Evolutionary conservation across 2,888 invertebrate species (phyloP).

Genomic region (Nephrotoma flavescens): DNA sequence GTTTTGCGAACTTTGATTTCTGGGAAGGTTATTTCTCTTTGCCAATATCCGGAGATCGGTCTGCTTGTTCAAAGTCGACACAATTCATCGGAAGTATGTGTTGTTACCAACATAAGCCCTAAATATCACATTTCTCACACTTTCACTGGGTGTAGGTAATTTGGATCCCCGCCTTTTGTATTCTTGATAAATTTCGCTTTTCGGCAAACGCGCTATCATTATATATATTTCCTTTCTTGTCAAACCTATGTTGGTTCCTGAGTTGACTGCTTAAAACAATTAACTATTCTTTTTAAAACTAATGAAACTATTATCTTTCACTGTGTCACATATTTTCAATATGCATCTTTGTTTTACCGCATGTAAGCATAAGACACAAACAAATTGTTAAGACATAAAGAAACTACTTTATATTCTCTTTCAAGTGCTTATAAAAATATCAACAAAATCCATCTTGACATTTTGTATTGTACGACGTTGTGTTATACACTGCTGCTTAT

Average conservation of each 20-base stretch:
- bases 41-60: no score
- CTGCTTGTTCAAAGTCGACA: no score
- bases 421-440: neutral
- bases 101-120: neutral
- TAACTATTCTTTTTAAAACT: no score
- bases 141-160: neutral
- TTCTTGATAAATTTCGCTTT: neutral
- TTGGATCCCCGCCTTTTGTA: neutral
- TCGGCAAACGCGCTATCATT: neutral
- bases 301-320: no score
- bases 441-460: neutral
- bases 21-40: no score
- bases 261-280: no score
- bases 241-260: no score
- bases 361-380: neutral
- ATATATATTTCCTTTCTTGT: no score
- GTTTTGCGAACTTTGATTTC: no score
- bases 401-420: neutral
- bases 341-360: neutral
- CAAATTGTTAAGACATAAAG: neutral
- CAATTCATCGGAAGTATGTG: neutral
- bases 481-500: neutral
- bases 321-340: neutral
- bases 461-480: neutral
- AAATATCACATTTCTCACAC: neutral